Evolutionary conservation across 2,113 vertebrate species (phyloP).

Genomic region (Pica pica): DNA sequence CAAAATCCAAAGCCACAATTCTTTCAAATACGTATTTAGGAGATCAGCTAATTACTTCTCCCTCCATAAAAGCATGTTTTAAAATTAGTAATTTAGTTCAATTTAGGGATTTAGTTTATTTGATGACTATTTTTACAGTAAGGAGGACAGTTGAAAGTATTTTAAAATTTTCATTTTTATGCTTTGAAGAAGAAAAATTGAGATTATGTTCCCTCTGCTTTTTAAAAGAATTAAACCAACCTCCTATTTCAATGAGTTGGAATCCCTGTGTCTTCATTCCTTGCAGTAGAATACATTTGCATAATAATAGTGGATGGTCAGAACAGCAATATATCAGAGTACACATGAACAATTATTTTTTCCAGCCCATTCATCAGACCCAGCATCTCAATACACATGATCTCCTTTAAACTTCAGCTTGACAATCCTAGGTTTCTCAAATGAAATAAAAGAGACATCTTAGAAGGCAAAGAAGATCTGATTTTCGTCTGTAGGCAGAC

Average conservation of each 20-base stretch:
- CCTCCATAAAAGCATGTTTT: slow-evolving; percentile 1
- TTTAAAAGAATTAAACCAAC: slow-evolving; percentile 22
- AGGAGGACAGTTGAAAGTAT: background rate
- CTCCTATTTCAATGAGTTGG: background rate
- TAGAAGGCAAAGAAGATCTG: background rate
- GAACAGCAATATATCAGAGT: slow-evolving; percentile 22
- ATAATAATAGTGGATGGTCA: slow-evolving; percentile 29
- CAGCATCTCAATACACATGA: background rate
- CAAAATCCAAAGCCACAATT: background rate
- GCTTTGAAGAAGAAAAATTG: background rate
- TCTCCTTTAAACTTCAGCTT: background rate
- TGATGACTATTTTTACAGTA: background rate
- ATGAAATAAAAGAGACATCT: background rate
- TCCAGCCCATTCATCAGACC: background rate
- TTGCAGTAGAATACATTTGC: slow-evolving; percentile 24
- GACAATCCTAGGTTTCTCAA: background rate
- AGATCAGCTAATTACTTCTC: slow-evolving; percentile 16
- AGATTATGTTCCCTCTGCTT: background rate
- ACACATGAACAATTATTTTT: slow-evolving; percentile 5
- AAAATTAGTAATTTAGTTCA: slow-evolving; percentile 25
- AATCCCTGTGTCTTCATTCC: slow-evolving; percentile 19
- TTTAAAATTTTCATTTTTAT: background rate
- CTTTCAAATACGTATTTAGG: background rate
- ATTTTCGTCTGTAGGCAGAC: background rate
- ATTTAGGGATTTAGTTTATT: background rate